Evolutionary conservation across 1,140 invertebrate genomes (phyloP), one percentile per base, ranked within the genome.

Genomic region (Whitmania pigra): DNA sequence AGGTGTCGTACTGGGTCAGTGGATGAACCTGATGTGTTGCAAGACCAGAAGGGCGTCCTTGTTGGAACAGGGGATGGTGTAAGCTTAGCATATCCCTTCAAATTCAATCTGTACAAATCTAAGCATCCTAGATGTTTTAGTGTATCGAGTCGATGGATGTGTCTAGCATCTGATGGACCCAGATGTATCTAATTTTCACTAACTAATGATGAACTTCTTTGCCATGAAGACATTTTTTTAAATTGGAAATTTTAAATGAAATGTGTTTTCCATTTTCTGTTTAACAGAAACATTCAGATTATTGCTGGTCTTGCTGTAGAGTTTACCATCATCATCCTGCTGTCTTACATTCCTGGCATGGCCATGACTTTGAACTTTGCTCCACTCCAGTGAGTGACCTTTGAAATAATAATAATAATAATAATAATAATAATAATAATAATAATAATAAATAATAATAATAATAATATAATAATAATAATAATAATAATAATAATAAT

Each of bases 21-120:
- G 94, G 95, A 92, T 94, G 76, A 94, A 97, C 87, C 85, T 97
- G 85, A 96, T 97, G 82, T 93, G 97, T 79, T 97, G 93, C 84
- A 97, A 98, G 86, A 98, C 95, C 74, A 87, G 94, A 78, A 88
- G 92, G 78, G 94, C 96, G 80, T 97, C 94, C 53, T 89, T 98
- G 79, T 84, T 97, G 75, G 93, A 97, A 80, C 94, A 98, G 82
- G 94, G 94, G 85, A 97, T 98, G 94, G 90, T 88, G 86, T 87
- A 84, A 80, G 80, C 74, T 9, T 13, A 13, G 9, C 2, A 63
- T 20, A 25, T 15, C 9, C 13, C 7, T 25, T 63, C 13, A 63
- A 63, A 5, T 63, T 63, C 60, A 63, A 6, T 1, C 18, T 20
- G 9, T 31, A 13, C 22, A 25, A 63, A 63, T 63, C 0, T 17